Base-by-base conservation (phyloP, 2,797 vertebrate genomes). In the Sylvia borin region DNA sequence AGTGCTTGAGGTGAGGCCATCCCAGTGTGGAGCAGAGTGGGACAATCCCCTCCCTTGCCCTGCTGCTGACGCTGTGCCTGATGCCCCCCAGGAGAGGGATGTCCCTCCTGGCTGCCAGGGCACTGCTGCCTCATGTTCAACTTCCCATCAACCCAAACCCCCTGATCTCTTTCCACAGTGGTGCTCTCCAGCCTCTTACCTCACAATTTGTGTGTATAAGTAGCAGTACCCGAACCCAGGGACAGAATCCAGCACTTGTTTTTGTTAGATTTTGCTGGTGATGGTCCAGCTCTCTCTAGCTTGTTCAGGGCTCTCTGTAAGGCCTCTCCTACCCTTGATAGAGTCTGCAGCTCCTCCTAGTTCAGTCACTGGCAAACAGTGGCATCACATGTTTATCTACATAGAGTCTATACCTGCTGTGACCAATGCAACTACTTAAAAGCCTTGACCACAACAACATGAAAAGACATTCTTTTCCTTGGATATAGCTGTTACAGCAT, bases 81-180 rank as follows among this genome's bases (percentile, higher is more conserved):
- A 11, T 36, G 26, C 0, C 0, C 25, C 13, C 7, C 38, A 47
- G 58, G 51, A 24, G n/a, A 77, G 0, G 0, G 1, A 1, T 40
- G 45, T 2, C 14, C 5, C 6, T 72, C 22, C 9, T 90, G 58
- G 25, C 38, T 58, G n/a, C 43, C 57, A 58, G 43, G 27, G 25
- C 25, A 31, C 7, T 7, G 45, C 13, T 65, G 12, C 0, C 7
- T 68, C 3, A 1, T 19, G n/a, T 6, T 43, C 32, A 57, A 21
- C 43, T 51, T 26, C 4, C 8, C 43, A n/a, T 32, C 9, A 7
- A 34, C 29, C 50, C 8, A 7, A 13, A 21, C 1, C 4, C 9
- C 24, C 48, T 13, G 27, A 19, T 20, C 10, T 19, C 29, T 16
- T 57, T 40, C 38, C 65, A 31, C 8, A 26, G 38, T 0, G 1